A percentile compares a stretch with the other conserved stretches of the same genome.
phyloP scores from a whole-genome alignment of 2,113 vertebrate species.

The Thalassoma bifasciatum region DNA sequence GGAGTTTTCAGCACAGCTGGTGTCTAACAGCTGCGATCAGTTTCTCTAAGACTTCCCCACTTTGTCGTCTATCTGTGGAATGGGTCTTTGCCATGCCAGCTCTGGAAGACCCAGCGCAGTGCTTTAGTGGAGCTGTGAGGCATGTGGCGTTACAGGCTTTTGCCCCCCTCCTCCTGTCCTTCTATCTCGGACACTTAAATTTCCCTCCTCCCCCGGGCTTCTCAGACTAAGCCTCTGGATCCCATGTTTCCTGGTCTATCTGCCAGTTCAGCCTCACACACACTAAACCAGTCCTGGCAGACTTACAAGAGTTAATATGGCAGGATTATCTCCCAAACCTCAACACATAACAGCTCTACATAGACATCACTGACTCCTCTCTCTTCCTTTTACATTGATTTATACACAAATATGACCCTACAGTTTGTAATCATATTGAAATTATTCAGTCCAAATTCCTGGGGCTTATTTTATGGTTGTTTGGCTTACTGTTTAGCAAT shows the following conservation, averaged over 20 bases:
- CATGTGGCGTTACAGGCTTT: constrained; percentile 37
- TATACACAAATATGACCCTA: constrained; percentile 4
- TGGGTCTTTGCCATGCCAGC: constrained; percentile 20
- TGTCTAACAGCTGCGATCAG: constrained; percentile 46
- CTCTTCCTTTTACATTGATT: background rate
- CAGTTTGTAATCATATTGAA: constrained; percentile 18
- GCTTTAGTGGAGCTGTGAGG: constrained; percentile 29
- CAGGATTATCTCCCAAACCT: constrained; percentile 65
- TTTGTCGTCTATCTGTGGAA: constrained; percentile 43
- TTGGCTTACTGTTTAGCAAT: background rate
- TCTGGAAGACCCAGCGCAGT: constrained; percentile 17
- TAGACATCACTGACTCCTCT: constrained; percentile 27
- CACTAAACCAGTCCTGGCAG: constrained; percentile 58
- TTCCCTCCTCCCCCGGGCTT: constrained; percentile 51
- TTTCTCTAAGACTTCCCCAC: constrained; percentile 6
- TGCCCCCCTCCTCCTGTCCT: constrained; percentile 12
- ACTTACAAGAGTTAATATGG: constrained; percentile 55
- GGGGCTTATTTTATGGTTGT: background rate
- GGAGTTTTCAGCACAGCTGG: constrained; percentile 52
- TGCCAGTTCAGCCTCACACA: constrained; percentile 60
- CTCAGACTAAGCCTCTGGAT: constrained; percentile 50
- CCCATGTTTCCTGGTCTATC: constrained; percentile 68
- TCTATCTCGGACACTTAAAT: constrained; percentile 35
- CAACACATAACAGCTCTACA: constrained; percentile 49
- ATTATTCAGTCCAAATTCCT: constrained; percentile 5